Evolutionary conservation across 2,888 invertebrate genomes (phyloP).

Genomic region (Amiota minor): DNA sequence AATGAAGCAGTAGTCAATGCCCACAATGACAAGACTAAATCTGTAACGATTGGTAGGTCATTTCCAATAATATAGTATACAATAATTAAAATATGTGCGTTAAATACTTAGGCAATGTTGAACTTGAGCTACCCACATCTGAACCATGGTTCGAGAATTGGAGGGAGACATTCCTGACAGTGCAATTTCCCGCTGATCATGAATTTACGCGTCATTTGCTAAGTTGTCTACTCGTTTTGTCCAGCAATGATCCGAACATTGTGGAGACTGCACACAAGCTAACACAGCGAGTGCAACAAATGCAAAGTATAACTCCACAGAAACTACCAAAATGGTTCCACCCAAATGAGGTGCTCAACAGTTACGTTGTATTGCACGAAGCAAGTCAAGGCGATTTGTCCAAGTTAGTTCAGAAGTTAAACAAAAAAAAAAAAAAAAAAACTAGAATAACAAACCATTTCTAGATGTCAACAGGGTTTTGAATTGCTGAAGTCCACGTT

Average conservation of each 20-base stretch:
- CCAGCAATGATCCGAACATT: slow-evolving; percentile 83
- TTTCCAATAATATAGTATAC: background rate
- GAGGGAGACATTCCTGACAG: slow-evolving; percentile 91
- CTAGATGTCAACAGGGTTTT: slow-evolving; percentile 87
- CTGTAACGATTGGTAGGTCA: slow-evolving; percentile 76
- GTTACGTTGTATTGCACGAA: slow-evolving; percentile 93
- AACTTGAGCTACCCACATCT: slow-evolving; percentile 81
- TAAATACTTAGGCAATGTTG: slow-evolving; percentile 73
- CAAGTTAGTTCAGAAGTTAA: slow-evolving; percentile 77
- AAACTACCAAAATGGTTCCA: slow-evolving; percentile 89
- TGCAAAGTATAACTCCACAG: slow-evolving; percentile 83
- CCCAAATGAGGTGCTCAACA: slow-evolving; percentile 84
- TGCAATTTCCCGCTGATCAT: slow-evolving; percentile 93
- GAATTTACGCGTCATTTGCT: slow-evolving; percentile 94
- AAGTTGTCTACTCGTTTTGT: slow-evolving; percentile 85
- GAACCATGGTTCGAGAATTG: slow-evolving; percentile 97
- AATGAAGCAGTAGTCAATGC: slow-evolving; percentile 85
- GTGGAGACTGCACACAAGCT: slow-evolving; percentile 87
- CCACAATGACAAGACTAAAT: slow-evolving; percentile 76
- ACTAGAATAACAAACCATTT: background rate
- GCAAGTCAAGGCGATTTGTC: slow-evolving; percentile 79
- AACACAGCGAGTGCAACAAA: slow-evolving; percentile 85
- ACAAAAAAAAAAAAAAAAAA: background rate
- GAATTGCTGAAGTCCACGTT: slow-evolving; percentile 90
- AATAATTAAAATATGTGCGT: background rate